A percentile compares a stretch with the other conserved stretches of the same genome.
Conservation (phyloP, 2,888 invertebrate species). For the Drosophila kambysellisi region DNA sequence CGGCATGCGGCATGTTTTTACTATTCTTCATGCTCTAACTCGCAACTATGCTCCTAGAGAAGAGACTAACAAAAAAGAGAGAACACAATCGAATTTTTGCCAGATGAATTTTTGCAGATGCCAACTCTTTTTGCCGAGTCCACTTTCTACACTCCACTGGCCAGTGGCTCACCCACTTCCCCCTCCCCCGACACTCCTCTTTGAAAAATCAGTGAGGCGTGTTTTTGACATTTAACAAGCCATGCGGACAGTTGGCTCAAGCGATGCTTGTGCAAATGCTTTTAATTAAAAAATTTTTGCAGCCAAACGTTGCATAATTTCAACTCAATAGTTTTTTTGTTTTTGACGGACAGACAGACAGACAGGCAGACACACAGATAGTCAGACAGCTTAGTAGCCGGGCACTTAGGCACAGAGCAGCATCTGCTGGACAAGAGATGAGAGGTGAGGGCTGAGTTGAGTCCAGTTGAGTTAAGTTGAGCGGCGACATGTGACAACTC, state of each 20-base stretch:
- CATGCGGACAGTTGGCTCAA: too few relatives aligned
- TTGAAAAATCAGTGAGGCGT: too few relatives aligned
- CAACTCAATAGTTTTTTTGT: not conserved
- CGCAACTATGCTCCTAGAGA: conserved; percentile 40
- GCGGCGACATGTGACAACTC: conserved; percentile 78
- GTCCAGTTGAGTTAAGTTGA: conserved; percentile 6
- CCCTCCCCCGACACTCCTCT: not conserved
- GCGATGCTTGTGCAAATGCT: too few relatives aligned
- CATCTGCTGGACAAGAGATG: conserved; percentile 17
- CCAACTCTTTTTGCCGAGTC: conserved; percentile 42
- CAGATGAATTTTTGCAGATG: conserved; percentile 66
- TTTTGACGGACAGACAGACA: conserved; percentile 24
- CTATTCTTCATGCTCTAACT: conserved; percentile 38
- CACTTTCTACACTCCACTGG: not conserved
- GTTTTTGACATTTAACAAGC: too few relatives aligned
- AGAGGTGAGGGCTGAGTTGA: conserved; percentile 11
- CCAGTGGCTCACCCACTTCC: not conserved
- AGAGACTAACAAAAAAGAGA: conserved; percentile 20
- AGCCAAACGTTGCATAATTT: too few relatives aligned
- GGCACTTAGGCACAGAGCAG: conserved; percentile 47
- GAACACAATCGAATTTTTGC: conserved; percentile 64
- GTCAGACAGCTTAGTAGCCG: conserved; percentile 47
- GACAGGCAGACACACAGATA: conserved; percentile 2
- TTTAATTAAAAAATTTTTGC: too few relatives aligned
- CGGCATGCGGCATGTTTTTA: conserved; percentile 48